Evolutionary conservation across 2,113 vertebrate genomes (phyloP).

Genomic region (Chamaea fasciata): DNA sequence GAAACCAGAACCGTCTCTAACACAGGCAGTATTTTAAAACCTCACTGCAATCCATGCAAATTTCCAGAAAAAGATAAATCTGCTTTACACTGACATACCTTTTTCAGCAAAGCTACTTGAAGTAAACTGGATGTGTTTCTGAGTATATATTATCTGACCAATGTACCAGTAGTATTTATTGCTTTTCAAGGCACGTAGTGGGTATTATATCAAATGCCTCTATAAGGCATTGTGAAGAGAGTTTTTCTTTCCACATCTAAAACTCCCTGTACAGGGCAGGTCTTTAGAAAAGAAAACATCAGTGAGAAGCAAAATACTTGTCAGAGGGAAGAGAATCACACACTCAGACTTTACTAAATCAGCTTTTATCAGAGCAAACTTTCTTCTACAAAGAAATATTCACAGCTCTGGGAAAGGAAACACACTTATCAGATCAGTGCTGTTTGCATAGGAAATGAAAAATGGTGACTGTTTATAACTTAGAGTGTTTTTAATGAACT

Average conservation of each 20-base stretch:
- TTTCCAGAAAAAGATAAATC: not conserved
- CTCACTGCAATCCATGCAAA: not conserved
- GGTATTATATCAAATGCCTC: not conserved
- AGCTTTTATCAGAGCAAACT: conserved; percentile 37
- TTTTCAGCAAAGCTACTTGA: not conserved
- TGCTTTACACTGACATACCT: not conserved
- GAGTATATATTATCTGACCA: not conserved
- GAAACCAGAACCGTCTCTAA: not conserved
- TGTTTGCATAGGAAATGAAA: conserved; percentile 62
- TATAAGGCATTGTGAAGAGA: not conserved
- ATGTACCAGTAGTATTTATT: not conserved
- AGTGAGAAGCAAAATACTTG: not conserved
- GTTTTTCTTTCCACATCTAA: not conserved
- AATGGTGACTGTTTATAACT: conserved; percentile 23
- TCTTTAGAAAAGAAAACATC: conserved; percentile 19
- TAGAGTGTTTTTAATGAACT: conserved; percentile 20
- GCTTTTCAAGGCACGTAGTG: not conserved
- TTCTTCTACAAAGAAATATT: conserved; percentile 1
- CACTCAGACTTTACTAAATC: not conserved
- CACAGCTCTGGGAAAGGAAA: conserved; percentile 45
- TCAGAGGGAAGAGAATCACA: not conserved
- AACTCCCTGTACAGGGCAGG: not conserved
- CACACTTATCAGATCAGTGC: conserved; percentile 24
- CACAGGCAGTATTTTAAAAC: not conserved
- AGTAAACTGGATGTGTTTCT: not conserved